A percentile compares a stretch with the other conserved stretches of the same genome.
These are phyloP conservation scores for Eupristina koningsbergeri DNA, from an alignment of 1,140 invertebrate species.

Conservation along the genomic window DNA sequence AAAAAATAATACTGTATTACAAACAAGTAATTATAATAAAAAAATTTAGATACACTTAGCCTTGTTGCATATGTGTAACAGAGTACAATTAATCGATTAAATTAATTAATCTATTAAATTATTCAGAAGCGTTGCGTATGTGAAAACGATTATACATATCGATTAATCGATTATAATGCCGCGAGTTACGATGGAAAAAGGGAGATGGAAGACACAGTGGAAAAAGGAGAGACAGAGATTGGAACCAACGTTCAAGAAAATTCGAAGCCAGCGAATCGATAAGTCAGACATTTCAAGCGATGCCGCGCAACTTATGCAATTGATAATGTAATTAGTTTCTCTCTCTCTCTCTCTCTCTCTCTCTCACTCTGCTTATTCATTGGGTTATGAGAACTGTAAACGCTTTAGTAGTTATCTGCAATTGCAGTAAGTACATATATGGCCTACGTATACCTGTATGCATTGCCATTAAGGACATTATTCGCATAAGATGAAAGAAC, in stretches of 20 bases:
- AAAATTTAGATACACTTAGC: too few species aligned
- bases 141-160: constrained; percentile 38
- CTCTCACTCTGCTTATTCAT: neutral
- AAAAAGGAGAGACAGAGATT: neutral
- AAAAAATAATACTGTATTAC: too few species aligned
- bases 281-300: constrained; percentile 33
- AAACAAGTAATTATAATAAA: too few species aligned
- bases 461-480: neutral
- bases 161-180: constrained; percentile 34
- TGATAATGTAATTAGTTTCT: constrained; percentile 42
- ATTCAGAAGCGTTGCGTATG: constrained; percentile 45
- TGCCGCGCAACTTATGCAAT: constrained; percentile 22
- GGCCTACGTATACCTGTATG: neutral
- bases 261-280: constrained; percentile 27
- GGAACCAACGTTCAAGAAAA: constrained; percentile 26
- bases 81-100: constrained; percentile 58
- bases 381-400: neutral
- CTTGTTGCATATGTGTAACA: constrained; percentile 4
- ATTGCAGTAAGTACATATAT: too few species aligned
- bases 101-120: constrained; percentile 63
- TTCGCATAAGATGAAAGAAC: neutral
- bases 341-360: neutral
- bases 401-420: neutral
- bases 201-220: neutral
- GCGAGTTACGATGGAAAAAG: neutral